A percentile compares a stretch with the other conserved stretches of the same genome.
phyloP scores from a whole-genome alignment of 2,797 vertebrate species.

The Coreius guichenoti region DNA sequence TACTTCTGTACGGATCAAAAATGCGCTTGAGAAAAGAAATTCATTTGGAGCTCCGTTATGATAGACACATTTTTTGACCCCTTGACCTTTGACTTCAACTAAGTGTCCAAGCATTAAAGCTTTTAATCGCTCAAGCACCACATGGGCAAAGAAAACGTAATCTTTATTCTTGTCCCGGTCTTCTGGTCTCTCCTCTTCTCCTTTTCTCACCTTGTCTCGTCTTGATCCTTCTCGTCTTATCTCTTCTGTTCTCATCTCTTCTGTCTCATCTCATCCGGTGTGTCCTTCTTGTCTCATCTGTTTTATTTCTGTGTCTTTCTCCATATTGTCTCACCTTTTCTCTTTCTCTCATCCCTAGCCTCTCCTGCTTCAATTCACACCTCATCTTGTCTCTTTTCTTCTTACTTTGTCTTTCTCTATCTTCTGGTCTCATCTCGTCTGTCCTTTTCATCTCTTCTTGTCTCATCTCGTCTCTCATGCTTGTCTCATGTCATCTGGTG shows the following conservation, averaged over 20 bases:
- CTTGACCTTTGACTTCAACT: conserved; percentile 43
- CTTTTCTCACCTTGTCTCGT: background rate
- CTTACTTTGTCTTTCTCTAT: background rate
- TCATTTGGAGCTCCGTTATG: conserved; percentile 60
- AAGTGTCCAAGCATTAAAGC: conserved; percentile 64
- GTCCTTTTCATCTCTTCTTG: background rate
- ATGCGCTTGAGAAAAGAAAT: conserved; percentile 24
- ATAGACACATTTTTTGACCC: conserved; percentile 33
- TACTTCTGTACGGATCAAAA: conserved; percentile 38
- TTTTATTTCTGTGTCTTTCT: background rate
- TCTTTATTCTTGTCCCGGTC: conserved; percentile 6
- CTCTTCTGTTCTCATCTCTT: background rate
- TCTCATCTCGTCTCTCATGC: background rate
- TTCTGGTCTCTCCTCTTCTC: background rate
- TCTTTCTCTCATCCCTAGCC: background rate
- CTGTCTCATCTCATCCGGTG: background rate
- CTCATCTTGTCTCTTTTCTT: background rate
- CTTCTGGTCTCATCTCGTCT: background rate
- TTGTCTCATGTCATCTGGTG: too few relatives aligned
- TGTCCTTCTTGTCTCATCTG: background rate
- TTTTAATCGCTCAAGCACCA: conserved; percentile 68
- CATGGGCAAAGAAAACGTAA: background rate
- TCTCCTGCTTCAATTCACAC: background rate
- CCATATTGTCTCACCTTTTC: background rate
- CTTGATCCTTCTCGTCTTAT: background rate